Conservation (phyloP, 2,797 vertebrate genomes). For the Gallinago stenura region DNA sequence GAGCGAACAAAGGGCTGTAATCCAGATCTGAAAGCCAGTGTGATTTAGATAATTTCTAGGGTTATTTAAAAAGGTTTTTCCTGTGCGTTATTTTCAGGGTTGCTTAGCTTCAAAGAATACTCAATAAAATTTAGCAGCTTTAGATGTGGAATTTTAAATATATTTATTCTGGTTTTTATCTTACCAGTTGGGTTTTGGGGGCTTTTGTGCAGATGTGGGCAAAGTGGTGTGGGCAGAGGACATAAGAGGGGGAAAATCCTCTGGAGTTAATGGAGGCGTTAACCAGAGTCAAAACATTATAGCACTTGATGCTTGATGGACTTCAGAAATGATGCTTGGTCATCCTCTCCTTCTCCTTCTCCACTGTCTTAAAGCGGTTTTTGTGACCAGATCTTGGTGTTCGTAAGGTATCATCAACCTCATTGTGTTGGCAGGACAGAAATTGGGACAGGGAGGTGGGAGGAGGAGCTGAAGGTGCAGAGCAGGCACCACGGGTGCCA, state of each 20-base stretch:
- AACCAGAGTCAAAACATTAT: not conserved
- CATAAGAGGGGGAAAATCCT: not conserved
- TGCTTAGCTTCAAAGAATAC: not conserved
- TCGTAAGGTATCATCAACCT: not conserved
- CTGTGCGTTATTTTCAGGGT: not conserved
- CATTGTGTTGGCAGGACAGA: not conserved
- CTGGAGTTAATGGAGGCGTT: not conserved
- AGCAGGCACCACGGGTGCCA: accelerated
- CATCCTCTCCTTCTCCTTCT: not conserved
- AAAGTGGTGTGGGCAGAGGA: not conserved
- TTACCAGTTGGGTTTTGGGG: not conserved
- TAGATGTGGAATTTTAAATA: not conserved
- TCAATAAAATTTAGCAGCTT: accelerated
- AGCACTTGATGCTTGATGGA: not conserved
- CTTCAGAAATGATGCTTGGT: not conserved
- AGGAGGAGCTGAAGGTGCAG: not conserved
- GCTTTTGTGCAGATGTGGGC: not conserved
- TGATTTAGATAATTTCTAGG: not conserved
- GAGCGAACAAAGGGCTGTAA: not conserved
- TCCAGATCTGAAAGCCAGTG: not conserved
- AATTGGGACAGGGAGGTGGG: not conserved
- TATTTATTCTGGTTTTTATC: not conserved
- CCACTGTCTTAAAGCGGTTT: not conserved
- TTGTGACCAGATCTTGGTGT: not conserved
- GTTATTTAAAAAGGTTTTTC: not conserved